Base-by-base conservation (phyloP, 1,140 invertebrate species). In the Drepana arcuata region DNA sequence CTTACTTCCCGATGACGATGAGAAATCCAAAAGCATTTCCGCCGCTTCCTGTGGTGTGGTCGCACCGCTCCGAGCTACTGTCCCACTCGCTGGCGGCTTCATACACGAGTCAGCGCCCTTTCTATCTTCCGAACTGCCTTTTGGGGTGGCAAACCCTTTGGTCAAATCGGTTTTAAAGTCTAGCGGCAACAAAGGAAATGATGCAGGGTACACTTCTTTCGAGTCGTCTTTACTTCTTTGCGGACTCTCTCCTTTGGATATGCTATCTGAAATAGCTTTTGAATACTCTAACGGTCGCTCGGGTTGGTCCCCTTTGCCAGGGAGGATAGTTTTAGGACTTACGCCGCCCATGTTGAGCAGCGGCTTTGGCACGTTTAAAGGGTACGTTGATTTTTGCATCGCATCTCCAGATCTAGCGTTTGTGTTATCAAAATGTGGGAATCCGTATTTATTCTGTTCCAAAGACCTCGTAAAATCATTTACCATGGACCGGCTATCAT, bases 11-110 rank as follows among this genome's bases (percentile, higher is more conserved):
- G 74, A 77, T n/a, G 87, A 87, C 11, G 88, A 85, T 0, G 88
- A 89, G 53, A 90, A 89, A 45, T 89, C 88, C 24, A 90, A 46
- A 3, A 90, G 43, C 77, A 89, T 87, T 45, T 89, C 88, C 0
- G 86, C 83, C 0, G 86, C 85, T 46, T 89, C 88, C 45, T 88
- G 86, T 0, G 85, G 83, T 28, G 83, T 84, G 0, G 86, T 84
- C 1, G 81, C 65, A 1, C 73, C 72, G 28, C 74, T 78, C 0
- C 73, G 43, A 0, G 74, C 59, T 4, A 80, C 74, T 0, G 71
- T 47, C 0, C 71, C 72, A 15, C 71, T 73, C 0, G 68, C 64
- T 0, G 81, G 75, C 2, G 75, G 78, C 37, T 83, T 82, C 79
- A 83, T 83, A 34, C 71, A 74, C 4, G 72, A 60, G 39, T 83